Evolutionary conservation across 1,140 invertebrate genomes (phyloP).

Genomic region (Cydia strobilella): DNA sequence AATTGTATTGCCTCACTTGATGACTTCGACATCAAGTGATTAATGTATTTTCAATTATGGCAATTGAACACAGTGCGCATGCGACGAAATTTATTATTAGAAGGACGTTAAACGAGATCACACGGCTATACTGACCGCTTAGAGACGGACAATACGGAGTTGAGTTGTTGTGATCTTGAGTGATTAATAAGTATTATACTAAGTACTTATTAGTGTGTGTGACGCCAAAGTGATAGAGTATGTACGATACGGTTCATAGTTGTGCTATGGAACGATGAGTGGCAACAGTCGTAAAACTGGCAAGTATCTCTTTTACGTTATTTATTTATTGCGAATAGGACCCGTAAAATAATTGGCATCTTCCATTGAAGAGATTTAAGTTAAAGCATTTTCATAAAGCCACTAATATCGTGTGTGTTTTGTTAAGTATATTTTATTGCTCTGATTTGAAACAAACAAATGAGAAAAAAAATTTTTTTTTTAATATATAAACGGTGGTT

Average conservation of each 20-base stretch:
- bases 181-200: conserved; percentile 1
- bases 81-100: conserved; percentile 67
- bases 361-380: background rate
- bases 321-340: background rate
- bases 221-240: background rate
- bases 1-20: conserved; percentile 50
- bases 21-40: conserved; percentile 56
- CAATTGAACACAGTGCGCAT: conserved; percentile 69
- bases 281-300: conserved; percentile 35
- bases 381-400: too few species aligned
- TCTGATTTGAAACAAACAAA: too few species aligned
- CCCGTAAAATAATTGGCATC: background rate
- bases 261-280: conserved; percentile 34
- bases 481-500: too few species aligned
- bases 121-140: conserved; percentile 42
- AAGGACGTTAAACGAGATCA: conserved; percentile 57
- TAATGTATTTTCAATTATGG: conserved; percentile 71
- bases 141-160: conserved; percentile 34
- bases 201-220: conserved; percentile 5
- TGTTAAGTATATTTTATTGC: too few species aligned
- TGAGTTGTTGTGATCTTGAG: conserved; percentile 25
- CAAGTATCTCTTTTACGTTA: conserved; percentile 30
- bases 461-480: too few species aligned
- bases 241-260: background rate
- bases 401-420: too few species aligned